A percentile compares a stretch with the other conserved stretches of the same genome.
Evolutionary conservation across 2,113 vertebrate genomes (phyloP).

Genomic region (Amblyopsis rosae): DNA sequence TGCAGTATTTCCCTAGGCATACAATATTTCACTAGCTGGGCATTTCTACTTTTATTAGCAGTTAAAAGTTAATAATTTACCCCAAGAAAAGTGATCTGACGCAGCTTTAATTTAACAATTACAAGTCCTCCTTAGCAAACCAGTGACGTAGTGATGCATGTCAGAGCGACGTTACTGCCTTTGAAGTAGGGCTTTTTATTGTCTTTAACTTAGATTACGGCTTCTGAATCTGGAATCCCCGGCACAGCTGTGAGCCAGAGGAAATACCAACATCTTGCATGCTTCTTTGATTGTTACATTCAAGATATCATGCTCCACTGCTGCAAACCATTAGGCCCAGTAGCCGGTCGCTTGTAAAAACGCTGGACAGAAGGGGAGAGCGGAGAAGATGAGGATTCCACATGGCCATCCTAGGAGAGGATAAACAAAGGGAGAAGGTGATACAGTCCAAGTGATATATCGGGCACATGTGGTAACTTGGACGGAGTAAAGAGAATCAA

Average conservation of each 20-base stretch:
- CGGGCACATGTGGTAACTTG: constrained; percentile 81
- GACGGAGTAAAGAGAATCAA: constrained; percentile 48
- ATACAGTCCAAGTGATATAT: constrained; percentile 91
- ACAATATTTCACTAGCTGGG: no score
- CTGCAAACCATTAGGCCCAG: constrained; percentile 91
- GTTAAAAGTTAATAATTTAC: no score
- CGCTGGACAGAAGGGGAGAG: constrained; percentile 87
- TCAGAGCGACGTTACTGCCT: constrained; percentile 80
- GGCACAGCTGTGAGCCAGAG: constrained; percentile 88
- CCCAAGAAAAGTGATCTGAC: no score
- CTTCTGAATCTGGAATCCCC: constrained; percentile 76
- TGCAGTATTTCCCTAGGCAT: no score
- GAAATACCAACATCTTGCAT: constrained; percentile 92
- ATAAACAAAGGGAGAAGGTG: constrained; percentile 87
- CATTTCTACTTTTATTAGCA: no score
- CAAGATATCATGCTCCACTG: constrained; percentile 94
- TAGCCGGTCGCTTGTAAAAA: constrained; percentile 92
- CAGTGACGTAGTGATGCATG: constrained; percentile 76
- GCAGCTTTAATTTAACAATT: no score
- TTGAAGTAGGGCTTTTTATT: constrained; percentile 69
- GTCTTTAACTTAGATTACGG: constrained; percentile 82
- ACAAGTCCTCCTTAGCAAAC: constrained; percentile 2
- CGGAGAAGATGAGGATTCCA: constrained; percentile 96
- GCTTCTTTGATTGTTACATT: constrained; percentile 99
- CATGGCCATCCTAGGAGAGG: constrained; percentile 87